Conservation (phyloP, 2,797 vertebrate species). For the Sparus aurata region DNA sequence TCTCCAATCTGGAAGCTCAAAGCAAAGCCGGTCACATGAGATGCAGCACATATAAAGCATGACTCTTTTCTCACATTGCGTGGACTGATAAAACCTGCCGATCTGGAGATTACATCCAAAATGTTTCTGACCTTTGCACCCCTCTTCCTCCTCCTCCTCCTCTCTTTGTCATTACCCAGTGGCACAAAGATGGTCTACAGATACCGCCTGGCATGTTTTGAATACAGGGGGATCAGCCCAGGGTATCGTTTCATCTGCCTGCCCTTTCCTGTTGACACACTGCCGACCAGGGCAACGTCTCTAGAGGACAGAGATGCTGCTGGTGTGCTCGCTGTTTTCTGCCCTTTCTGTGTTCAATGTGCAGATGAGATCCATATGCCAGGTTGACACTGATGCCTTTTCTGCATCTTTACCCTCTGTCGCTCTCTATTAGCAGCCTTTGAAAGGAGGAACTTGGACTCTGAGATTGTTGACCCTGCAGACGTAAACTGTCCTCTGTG, state of each 20-base stretch:
- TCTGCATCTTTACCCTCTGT: constrained; percentile 60
- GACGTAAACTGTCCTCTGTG: constrained; percentile 52
- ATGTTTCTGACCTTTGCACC: not conserved
- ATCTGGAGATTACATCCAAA: constrained; percentile 34
- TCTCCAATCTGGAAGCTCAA: constrained; percentile 13
- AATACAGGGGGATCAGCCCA: constrained; percentile 55
- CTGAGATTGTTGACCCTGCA: constrained; percentile 31
- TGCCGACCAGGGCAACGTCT: constrained; percentile 25
- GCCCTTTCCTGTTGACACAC: constrained; percentile 68
- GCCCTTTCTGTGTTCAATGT: not conserved
- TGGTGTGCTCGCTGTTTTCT: constrained; percentile 12
- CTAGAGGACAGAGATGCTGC: constrained; percentile 35
- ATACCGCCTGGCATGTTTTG: constrained; percentile 57
- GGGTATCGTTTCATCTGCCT: constrained; percentile 60
- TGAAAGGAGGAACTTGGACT: constrained; percentile 18
- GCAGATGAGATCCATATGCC: constrained; percentile 39
- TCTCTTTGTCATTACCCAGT: constrained; percentile 7
- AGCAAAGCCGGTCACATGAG: not conserved
- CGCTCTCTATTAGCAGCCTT: constrained; percentile 41
- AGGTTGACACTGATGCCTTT: constrained; percentile 6
- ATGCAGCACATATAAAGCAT: not conserved
- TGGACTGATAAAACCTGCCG: constrained; percentile 11
- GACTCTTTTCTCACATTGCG: constrained; percentile 23
- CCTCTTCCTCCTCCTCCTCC: not conserved
- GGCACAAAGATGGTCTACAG: constrained; percentile 42